phyloP scores from a whole-genome alignment of 2,888 invertebrate genomes.

The Volucella inflata region DNA sequence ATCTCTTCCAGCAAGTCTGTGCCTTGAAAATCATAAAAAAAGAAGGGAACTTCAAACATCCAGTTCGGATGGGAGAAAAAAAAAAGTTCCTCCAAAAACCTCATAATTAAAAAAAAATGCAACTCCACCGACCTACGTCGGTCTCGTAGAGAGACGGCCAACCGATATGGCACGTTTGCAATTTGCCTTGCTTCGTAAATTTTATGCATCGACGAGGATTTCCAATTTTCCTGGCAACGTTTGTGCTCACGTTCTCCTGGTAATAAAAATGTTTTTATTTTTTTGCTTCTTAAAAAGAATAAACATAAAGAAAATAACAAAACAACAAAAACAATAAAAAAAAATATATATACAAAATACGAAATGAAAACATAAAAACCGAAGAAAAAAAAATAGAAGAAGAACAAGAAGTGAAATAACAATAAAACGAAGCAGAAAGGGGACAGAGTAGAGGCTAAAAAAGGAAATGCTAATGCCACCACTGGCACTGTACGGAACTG shows the following conservation, averaged over 20 bases:
- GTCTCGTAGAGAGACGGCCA: too few relatives aligned
- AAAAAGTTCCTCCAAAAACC: too few relatives aligned
- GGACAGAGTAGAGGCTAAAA: constrained; percentile 9
- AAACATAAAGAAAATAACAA: too few relatives aligned
- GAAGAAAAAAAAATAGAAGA: constrained; percentile 65
- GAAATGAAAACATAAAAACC: constrained; percentile 70
- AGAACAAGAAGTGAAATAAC: constrained; percentile 64
- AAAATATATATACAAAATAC: constrained; percentile 44
- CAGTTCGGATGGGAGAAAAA: too few relatives aligned
- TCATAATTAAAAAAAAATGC: too few relatives aligned
- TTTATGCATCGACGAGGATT: constrained; percentile 64
- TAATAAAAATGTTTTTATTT: not conserved
- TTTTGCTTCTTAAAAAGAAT: too few relatives aligned
- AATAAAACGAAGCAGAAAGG: constrained; percentile 46
- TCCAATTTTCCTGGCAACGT: constrained; percentile 35
- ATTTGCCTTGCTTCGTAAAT: constrained; percentile 57
- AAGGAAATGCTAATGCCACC: constrained; percentile 61
- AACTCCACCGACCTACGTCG: too few relatives aligned
- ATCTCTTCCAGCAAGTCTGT: too few relatives aligned
- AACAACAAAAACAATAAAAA: constrained; percentile 27
- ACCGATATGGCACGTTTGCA: constrained; percentile 44
- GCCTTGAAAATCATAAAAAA: too few relatives aligned
- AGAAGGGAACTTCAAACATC: too few relatives aligned
- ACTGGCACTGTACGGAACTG: constrained; percentile 55
- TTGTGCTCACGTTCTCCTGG: not conserved